Base-by-base conservation (phyloP, 2,113 vertebrate genomes). In the Cnemophilus loriae region DNA sequence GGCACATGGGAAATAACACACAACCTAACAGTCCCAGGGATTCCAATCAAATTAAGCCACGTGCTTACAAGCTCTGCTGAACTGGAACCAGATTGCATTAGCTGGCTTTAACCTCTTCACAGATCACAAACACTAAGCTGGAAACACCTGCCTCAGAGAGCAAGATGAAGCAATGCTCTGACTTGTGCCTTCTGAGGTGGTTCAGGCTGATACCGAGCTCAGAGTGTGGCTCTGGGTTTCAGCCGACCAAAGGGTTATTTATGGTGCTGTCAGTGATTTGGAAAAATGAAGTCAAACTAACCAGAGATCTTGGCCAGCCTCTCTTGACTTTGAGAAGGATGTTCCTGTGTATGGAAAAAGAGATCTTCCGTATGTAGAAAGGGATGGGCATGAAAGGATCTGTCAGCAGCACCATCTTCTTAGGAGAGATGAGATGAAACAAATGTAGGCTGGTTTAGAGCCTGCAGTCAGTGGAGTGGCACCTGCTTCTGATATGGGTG, bases 51-150 rank as follows among this genome's bases (percentile, higher is more conserved):
- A 95, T 87, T 89, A 76, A 91, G 49, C 49, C 68, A 37, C 12
- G 18, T 56, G 53, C 74, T 94, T 89, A 84, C 73, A 75, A 24
- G 91, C 91, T 93, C 87, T 96, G 91, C 81, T 96, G 89, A 95
- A 5, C 93, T 77, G 89, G 69, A 95, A 95, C 77, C 32, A 76
- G 39, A 65, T 33, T 79, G 47, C 37, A 42, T 75, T 46, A 82
- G 17, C 52, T 89, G 90, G 39, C 81, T 91, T 93, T 96, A 87
- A 78, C 86, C 91, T 92, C 73, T 81, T 30, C 73, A 60, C 86
- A 92, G 83, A 64, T 81, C 91, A 94, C 80, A 87, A 89, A 46
- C 64, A 35, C 42, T 42, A 68, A 55, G 55, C 77, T 91, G 80
- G 80, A 64, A 89, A 84, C 84, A 87, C 39, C 69, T 95, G 65